These are phyloP conservation scores for Tachysurus fulvidraco DNA, from an alignment of 2,113 vertebrate species.

Conservation along the genomic window DNA sequence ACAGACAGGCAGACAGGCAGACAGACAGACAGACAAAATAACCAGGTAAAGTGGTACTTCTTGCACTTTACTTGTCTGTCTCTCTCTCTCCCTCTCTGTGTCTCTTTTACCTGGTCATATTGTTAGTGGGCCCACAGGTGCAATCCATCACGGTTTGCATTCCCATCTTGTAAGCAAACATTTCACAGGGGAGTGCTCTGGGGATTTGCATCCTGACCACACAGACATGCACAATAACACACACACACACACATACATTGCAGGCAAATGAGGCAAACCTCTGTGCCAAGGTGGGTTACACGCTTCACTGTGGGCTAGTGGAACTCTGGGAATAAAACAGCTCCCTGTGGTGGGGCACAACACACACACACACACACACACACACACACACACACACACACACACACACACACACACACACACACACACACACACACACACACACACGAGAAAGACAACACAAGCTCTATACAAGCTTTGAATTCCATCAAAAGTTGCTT, in stretches of 20 bases:
- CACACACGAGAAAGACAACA: not conserved
- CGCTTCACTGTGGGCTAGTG: slow-evolving; percentile 79
- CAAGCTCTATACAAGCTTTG: slow-evolving; percentile 61
- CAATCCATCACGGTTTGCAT: slow-evolving; percentile 76
- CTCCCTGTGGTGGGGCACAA: slow-evolving; percentile 48
- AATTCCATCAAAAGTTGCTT: not conserved
- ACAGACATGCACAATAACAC: slow-evolving; percentile 47
- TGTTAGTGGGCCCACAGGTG: slow-evolving; percentile 60
- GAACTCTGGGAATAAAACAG: slow-evolving; percentile 66
- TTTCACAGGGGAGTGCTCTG: slow-evolving; percentile 74
- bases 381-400: too few species aligned
- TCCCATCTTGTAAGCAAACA: slow-evolving; percentile 68
- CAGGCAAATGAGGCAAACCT: slow-evolving; percentile 75
- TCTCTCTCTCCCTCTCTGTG: not conserved
- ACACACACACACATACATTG: slow-evolving; percentile 54
- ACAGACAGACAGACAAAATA: not conserved
- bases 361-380: slow-evolving; percentile 16
- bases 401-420: too few species aligned
- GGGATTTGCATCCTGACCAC: slow-evolving; percentile 73
- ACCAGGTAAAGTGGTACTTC: not conserved
- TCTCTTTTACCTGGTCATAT: slow-evolving; percentile 65
- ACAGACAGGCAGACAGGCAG: too few species aligned
- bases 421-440: slow-evolving; percentile 22
- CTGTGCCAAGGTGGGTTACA: slow-evolving; percentile 72
- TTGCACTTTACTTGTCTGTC: not conserved